Base-by-base conservation (phyloP, 2,888 invertebrate genomes). In the Drosophila quinaria region DNA sequence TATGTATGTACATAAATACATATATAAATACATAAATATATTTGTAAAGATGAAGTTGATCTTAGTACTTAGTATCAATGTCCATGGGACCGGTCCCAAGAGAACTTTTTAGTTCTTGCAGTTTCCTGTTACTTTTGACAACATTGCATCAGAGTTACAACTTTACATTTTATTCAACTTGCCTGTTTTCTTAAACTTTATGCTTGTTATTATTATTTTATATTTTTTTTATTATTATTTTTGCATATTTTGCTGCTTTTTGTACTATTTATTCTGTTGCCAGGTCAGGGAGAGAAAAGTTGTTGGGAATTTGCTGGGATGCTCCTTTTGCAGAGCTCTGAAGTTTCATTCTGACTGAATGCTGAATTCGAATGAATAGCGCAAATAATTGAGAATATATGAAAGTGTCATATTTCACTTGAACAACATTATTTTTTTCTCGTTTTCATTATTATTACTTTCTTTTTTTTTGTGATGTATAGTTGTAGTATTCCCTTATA, bases 351-450 rank as follows among this genome's bases (percentile, higher is more conserved):
- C 42, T 46, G 67, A 61, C 72, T 75, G 83, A 71, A 58, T 55
- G 49, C 33, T 54, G 46, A 44, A 59, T 64, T 60, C 69, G 63
- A 70, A 78, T 84, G 87, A 86, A 84, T 81, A 78, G 85, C 81
- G 75, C 84, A 84, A 84, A 87, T 84, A 84, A 84, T 84, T 87
- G 87, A 78, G 67, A 80, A 87, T 84, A 84, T 84, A 81, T 80
- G 77, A 70, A 70, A 81, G 84, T 84, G 87, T 84, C 87, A 87
- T 87, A 84, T 87, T 84, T 84, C 78, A 84, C 81, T 74, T 74
- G 70, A 75, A 81, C 76, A 84, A 72, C 74, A 79, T 74, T 68
- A 73, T 67, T 61, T 69, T 67, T 70, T 65, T 64, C 51, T 60
- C n/a, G n/a, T 62, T 68, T 8, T 5, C 6, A 25, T 25, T 25